These are phyloP conservation scores for Heliothis virescens DNA, from an alignment of 1,140 invertebrate genomes.

Conservation along the genomic window DNA sequence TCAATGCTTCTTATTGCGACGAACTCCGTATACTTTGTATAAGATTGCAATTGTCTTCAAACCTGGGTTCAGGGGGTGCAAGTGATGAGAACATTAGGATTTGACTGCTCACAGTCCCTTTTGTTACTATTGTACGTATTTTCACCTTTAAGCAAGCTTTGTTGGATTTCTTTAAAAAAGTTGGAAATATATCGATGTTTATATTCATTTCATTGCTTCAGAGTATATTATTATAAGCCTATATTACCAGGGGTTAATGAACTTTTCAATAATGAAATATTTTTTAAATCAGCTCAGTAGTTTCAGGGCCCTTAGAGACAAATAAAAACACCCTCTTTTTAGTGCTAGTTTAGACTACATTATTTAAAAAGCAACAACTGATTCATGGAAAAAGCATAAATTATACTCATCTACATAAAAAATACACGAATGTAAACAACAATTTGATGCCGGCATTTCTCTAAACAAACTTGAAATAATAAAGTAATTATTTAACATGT, in stretches of 20 bases:
- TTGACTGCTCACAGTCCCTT: neutral
- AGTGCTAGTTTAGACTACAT: too few species aligned
- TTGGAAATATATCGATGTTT: neutral
- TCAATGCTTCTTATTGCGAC: constrained; percentile 66
- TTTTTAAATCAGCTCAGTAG: too few species aligned
- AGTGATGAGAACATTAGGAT: constrained; percentile 18
- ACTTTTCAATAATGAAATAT: too few species aligned
- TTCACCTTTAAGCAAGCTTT: neutral
- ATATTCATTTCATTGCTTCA: too few species aligned
- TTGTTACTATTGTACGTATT: neutral
- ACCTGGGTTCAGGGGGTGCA: constrained; percentile 31
- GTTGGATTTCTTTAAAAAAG: neutral
- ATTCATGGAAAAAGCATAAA: too few species aligned
- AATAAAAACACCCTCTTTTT: too few species aligned
- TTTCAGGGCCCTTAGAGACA: too few species aligned
- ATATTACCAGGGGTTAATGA: too few species aligned
- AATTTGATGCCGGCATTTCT: neutral
- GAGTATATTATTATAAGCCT: too few species aligned
- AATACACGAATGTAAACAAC: neutral
- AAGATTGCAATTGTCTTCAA: constrained; percentile 69
- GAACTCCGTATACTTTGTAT: constrained; percentile 65
- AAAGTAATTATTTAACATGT: constrained; percentile 29
- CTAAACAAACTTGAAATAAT: constrained; percentile 21
- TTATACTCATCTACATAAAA: too few species aligned
- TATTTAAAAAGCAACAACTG: too few species aligned